Base-by-base conservation (phyloP, 2,797 vertebrate species). In the Florisuga fusca region DNA sequence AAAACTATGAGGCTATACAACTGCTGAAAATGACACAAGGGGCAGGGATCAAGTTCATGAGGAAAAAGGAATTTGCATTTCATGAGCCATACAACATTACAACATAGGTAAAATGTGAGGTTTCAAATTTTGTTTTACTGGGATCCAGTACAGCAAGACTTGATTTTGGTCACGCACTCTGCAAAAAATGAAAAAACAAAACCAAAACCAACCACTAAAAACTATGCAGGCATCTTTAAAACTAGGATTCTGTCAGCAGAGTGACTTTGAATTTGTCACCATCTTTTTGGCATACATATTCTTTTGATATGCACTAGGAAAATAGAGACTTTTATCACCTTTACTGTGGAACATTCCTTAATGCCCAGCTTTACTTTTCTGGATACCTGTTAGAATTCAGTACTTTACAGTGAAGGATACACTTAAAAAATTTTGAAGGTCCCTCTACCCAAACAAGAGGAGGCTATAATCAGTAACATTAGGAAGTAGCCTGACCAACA, bases 1-100 rank as follows among this genome's bases (percentile, higher is more conserved):
- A 92, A 94, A 92, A 79, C 55, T 93, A 76, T 11, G 27, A 41
- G n/a, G 71, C 74, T 92, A 45, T 33, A 79, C n/a, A 89, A 72
- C 54, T 78, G 71, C 73, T 79, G 43, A 68, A 92, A 73, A 23
- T 51, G 29, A 84, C 67, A 67, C 1, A 1, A 86, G 20, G 38
- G 17, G 63, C 0, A 38, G 21, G 26, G 19, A 91, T 85, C 51
- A 66, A 66, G 58, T 41, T 79, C 43, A 69, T 0, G 0, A 69
- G 34, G 29, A 84, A 88, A 84, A 21, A 2, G 12, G 15, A 92
- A 43, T 10, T 31, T 75, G 21, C 11, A 51, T 53, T 84, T 72
- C 45, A 80, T n/a, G 38, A 85, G 41, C 45, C 18, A 64, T 2
- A 1, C 1, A 26, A 6, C 12, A 43, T 33, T 31, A 20, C 10